Base-by-base conservation (phyloP, 2,888 invertebrate genomes). In the Chorisops tibialis region DNA sequence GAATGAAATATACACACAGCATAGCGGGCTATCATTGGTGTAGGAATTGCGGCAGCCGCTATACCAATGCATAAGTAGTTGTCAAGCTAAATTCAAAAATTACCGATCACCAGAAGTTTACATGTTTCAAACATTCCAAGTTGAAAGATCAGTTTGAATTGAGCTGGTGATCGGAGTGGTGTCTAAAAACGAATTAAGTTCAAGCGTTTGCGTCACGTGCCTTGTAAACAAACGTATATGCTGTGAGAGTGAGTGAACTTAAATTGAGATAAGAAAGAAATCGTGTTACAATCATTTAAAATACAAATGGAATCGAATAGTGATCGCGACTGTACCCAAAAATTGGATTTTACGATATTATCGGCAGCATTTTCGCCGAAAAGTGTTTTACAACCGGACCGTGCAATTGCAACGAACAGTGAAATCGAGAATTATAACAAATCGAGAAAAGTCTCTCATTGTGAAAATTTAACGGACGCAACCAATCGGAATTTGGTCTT, bases 401-500 rank as follows among this genome's bases (percentile, higher is more conserved):
- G 43, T 47, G 58, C 35, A 16, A 16, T 16, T 35, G 16, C n/a
- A 5, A 12, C 45, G 35, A 37, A 19, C 19, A 21, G 47, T 59
- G 59, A 59, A 22, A 48, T 48, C n/a, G 14, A 37, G n/a, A 48
- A 59, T 21, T 59, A 59, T 48, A 47, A 37, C 12, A 59, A 59
- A 59, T 47, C 59, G 3, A 21, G 47, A 2, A 35, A 19, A 30
- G 43, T 43, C 18, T 43, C 56, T 3, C 14, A 45, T 21, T 14
- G 48, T 21, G 6, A 21, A 22, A 48, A 59, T 59, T 38, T 59
- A 37, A 59, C 56, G 30, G 56, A 59, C 38, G 14, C 47, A 19
- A 37, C 47, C 9, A 47, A 21, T 47, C 30, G 38, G 12, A 30
- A 48, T 4, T 71, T 75, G 11, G 71, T 71, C 52, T 81, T 91